A percentile compares a stretch with the other conserved stretches of the same genome.
phyloP scores from a whole-genome alignment of 37 sponge, comb jelly and placozoan genomes.

The Amphimedon queenslandica region DNA sequence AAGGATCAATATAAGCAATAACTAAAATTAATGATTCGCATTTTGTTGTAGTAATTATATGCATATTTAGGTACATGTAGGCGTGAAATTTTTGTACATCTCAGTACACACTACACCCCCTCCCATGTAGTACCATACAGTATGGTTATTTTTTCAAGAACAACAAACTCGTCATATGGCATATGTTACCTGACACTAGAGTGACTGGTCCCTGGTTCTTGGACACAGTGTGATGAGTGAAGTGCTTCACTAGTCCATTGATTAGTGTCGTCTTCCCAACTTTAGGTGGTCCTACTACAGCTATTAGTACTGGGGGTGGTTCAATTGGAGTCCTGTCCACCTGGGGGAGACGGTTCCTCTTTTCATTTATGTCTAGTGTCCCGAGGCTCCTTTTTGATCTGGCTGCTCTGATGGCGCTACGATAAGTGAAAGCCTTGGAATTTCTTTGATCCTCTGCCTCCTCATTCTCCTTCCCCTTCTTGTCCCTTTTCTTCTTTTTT shows the following conservation, averaged over 20 bases:
- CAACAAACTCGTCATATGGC: too few species aligned
- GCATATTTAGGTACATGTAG: too few species aligned
- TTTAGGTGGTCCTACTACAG: constrained; percentile 95
- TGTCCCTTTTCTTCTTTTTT: constrained; percentile 72
- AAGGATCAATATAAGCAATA: not conserved
- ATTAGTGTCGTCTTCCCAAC: constrained; percentile 94
- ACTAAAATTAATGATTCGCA: too few species aligned
- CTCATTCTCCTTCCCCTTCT: constrained; percentile 32
- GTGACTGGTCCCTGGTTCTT: constrained; percentile 83
- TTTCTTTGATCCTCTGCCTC: constrained; percentile 52
- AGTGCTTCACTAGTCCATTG: constrained; percentile 81
- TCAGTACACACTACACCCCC: too few species aligned
- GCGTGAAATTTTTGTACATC: too few species aligned
- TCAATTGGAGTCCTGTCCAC: constrained; percentile 85
- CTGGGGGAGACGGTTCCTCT: constrained; percentile 75
- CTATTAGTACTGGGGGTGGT: constrained; percentile 91
- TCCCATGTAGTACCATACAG: too few species aligned
- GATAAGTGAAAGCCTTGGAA: constrained; percentile 92
- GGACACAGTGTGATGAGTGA: constrained; percentile 75
- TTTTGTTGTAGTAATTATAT: too few species aligned
- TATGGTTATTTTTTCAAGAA: too few species aligned
- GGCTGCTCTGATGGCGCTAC: constrained; percentile 79
- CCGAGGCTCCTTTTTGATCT: constrained; percentile 68
- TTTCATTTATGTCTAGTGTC: constrained; percentile 79
- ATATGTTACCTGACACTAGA: constrained; percentile 83